Conservation (phyloP, 2,113 vertebrate genomes). For the Paramormyrops kingsleyae region DNA sequence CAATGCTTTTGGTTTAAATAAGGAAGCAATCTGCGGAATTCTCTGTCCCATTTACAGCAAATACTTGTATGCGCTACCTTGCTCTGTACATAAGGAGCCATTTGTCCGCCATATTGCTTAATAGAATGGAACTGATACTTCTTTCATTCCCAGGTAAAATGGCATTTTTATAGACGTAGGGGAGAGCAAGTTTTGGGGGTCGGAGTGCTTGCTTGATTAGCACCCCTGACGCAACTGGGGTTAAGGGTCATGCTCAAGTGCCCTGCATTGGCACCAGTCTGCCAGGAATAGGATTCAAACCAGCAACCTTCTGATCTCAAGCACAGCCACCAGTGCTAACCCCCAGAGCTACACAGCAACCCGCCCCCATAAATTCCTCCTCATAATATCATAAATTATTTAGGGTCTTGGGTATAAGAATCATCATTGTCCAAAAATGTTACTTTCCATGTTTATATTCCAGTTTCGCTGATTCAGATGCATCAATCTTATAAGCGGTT, state of each 20-base stretch:
- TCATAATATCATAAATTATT: not conserved
- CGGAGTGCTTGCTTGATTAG: not conserved
- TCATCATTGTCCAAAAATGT: not conserved
- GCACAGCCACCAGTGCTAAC: not conserved
- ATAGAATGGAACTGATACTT: not conserved
- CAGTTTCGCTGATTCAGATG: not conserved
- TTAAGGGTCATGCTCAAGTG: not conserved
- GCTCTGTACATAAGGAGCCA: not conserved
- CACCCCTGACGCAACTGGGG: not conserved
- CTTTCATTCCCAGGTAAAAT: not conserved
- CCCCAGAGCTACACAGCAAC: not conserved
- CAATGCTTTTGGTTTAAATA: slow-evolving; percentile 6
- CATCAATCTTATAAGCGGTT: slow-evolving; percentile 11
- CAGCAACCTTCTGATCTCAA: not conserved
- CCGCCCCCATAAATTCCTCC: not conserved
- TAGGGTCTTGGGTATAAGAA: not conserved
- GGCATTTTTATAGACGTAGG: not conserved
- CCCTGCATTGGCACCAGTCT: not conserved
- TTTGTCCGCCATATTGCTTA: not conserved
- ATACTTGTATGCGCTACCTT: not conserved
- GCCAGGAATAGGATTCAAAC: not conserved
- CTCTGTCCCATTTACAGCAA: not conserved
- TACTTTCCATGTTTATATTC: not conserved
- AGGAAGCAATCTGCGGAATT: not conserved
- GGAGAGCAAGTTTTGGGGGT: not conserved